A percentile compares a stretch with the other conserved stretches of the same genome.
Evolutionary conservation across 2,113 vertebrate species (phyloP).

Genomic region (Tursiops truncatus): DNA sequence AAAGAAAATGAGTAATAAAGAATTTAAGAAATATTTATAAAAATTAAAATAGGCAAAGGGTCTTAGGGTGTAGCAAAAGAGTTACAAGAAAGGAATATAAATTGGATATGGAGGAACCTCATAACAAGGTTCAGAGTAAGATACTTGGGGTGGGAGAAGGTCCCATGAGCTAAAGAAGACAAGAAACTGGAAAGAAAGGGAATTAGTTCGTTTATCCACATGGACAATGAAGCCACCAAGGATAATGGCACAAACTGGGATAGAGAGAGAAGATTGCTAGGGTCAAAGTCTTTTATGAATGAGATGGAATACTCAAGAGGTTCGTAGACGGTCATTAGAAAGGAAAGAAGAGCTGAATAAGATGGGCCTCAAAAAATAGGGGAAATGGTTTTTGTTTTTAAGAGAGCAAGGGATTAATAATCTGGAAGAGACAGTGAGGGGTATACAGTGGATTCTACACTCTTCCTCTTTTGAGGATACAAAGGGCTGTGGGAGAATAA

Average conservation of each 20-base stretch:
- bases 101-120: neutral
- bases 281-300: neutral
- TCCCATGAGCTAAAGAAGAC: neutral
- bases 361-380: neutral
- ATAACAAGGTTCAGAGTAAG: neutral
- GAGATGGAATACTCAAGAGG: neutral
- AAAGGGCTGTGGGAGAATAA: neutral
- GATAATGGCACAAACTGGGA: neutral
- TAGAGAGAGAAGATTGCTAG: neutral
- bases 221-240: neutral
- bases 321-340: neutral
- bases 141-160: neutral
- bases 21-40: neutral
- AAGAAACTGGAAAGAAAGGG: neutral
- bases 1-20: neutral
- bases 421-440: neutral
- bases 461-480: neutral
- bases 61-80: neutral
- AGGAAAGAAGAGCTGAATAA: neutral
- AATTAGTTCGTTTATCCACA: neutral
- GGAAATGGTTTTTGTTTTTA: neutral
- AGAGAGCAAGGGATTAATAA: neutral
- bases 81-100: neutral
- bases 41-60: neutral
- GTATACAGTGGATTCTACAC: neutral